Evolutionary conservation across 2,797 vertebrate genomes (phyloP), one percentile per base, ranked within the genome.

Genomic region (Danio choprae): DNA sequence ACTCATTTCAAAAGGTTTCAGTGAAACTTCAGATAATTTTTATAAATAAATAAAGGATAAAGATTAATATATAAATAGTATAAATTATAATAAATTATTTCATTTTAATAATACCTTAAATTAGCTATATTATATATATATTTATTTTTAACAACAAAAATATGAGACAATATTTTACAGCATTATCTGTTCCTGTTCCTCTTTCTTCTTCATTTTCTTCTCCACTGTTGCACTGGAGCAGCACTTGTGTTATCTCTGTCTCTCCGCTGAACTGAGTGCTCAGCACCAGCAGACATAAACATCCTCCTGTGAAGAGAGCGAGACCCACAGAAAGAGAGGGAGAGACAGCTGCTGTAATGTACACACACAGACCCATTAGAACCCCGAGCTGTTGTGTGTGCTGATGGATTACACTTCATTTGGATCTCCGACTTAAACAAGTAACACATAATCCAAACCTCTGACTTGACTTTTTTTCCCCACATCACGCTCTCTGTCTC

Each of bases 381-480:
- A 76, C 59, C 80, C 77, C 58, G 40, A 75, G 29, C 80, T 64
- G 73, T 74, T 80, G 84, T 74, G 46, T 70, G 68, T 82, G 84
- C 84, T 84, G 82, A 87, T 81, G 74, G 82, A 87, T 85, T 75
- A 80, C 80, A 84, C 86, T 87, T 85, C 64, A 85, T 87, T 81
- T 85, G 65, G 73, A 79, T 80, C 82, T 67, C 53, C 63, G 77
- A 78, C 60, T 84, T 87, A 82, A 87, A 81, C 83, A 80, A 50
- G 77, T 85, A 83, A 75, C 84, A 85, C 81, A 80, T 79, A 79
- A 79, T 79, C 67, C 58, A 79, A 79, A 79, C 58, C 69, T 80
- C 69, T 64, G 68, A 56, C 50, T 55, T 55, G 20, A 46, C 51
- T 77, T 46, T 56, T 51, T 10, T 12, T 20, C 1, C 12, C 43